Base-by-base conservation (phyloP, 2,797 vertebrate species). In the Sphaeramia orbicularis region DNA sequence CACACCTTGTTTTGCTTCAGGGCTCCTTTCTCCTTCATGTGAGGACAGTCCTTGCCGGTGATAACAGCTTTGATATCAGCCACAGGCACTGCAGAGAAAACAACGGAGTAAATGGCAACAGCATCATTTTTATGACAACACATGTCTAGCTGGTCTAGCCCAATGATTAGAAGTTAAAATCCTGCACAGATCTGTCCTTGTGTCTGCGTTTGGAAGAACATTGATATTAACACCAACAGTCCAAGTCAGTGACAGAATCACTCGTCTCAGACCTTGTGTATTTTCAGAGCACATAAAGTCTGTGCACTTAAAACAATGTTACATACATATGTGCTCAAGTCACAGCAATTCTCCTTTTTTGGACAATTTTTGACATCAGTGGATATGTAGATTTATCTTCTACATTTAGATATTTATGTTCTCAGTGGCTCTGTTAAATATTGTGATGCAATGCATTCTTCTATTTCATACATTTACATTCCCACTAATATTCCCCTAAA, bases 1-100 rank as follows among this genome's bases (percentile, higher is more conserved):
- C 89, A 32, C 92, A 99, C 98, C 97, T 99, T 99, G 91, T 98
- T 99, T 93, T 99, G 98, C 94, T 99, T 99, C 83, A 98, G 96
- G 85, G 97, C 97, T 92, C 97, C 97, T 90, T 98, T 99, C 89
- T 99, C 98, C 92, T 99, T 99, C 97, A 99, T 98, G 86, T 99
- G 97, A 85, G 97, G 98, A 86, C 98, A 99, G 90, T 99, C 98
- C 86, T 99, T 99, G 84, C 98, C 98, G 42, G 97, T 99, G 92
- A 99, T 95, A 85, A 99, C 95, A 66, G 97, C 96, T 95, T 99
- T 99, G 93, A 99, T 99, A 90, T 99, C 98, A 86, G 97, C 97
- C 92, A 99, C 97, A 16, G 98, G 97, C 91, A 99, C 98, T 99
- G 93, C 49, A 89, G 88, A 76, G 60, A 83, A 69, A 88, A 89